Evolutionary conservation across 2,113 vertebrate species (phyloP).

Genomic region (Danionella cerebrum): DNA sequence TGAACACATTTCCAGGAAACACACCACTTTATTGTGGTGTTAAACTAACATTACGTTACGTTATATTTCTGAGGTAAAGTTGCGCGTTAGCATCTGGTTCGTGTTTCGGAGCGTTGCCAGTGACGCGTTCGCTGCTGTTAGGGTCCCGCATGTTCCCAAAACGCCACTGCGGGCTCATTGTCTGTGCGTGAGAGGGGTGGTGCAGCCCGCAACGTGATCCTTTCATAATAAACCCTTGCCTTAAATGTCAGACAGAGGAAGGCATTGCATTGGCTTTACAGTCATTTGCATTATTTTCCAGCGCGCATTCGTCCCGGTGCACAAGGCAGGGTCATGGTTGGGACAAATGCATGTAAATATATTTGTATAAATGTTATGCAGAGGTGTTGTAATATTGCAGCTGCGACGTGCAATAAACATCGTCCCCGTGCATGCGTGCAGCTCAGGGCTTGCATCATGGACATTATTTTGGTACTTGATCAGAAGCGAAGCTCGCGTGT

Average conservation of each 20-base stretch:
- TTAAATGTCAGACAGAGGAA: background rate
- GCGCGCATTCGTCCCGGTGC: background rate
- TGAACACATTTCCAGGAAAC: too few species aligned
- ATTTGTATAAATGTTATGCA: background rate
- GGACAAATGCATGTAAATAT: background rate
- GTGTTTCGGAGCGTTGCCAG: background rate
- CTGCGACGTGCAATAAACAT: constrained; percentile 35
- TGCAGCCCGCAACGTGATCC: constrained; percentile 29
- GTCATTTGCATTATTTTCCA: background rate
- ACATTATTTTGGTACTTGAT: too few species aligned
- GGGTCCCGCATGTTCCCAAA: background rate
- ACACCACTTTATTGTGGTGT: too few species aligned
- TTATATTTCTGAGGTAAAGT: too few species aligned
- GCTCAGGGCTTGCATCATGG: too few species aligned
- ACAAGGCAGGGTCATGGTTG: background rate
- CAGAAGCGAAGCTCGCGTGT: too few species aligned
- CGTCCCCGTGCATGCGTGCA: too few species aligned
- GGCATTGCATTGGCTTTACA: background rate
- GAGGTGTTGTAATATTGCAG: background rate
- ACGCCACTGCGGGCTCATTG: constrained; percentile 38
- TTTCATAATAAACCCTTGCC: background rate
- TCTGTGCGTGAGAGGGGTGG: constrained; percentile 36
- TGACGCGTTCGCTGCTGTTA: constrained; percentile 26
- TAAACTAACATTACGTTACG: too few species aligned
- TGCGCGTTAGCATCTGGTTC: background rate